Evolutionary conservation across 1,140 invertebrate species (phyloP).

Genomic region (Dolichoris vasculosae): DNA sequence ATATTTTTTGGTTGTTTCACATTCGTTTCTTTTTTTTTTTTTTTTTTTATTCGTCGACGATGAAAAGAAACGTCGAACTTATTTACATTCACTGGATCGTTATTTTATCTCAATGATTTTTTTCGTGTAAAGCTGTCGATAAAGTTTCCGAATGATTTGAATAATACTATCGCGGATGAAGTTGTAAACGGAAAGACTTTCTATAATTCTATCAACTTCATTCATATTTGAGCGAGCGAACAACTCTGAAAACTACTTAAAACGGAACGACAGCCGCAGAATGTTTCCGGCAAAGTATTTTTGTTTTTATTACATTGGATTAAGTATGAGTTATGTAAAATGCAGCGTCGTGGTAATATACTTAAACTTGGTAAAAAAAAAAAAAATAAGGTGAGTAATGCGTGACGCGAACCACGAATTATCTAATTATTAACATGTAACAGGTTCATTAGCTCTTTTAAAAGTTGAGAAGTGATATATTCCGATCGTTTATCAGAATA

Average conservation of each 20-base stretch:
- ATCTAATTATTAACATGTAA: constrained; percentile 48
- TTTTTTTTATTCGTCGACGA: neutral
- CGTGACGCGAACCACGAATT: constrained; percentile 8
- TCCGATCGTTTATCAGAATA: constrained; percentile 7
- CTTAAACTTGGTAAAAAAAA: neutral
- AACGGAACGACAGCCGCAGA: constrained; percentile 6
- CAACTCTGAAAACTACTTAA: constrained; percentile 18
- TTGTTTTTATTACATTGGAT: constrained; percentile 14
- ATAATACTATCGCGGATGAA: constrained; percentile 26
- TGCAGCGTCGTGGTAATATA: neutral
- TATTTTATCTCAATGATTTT: constrained; percentile 15
- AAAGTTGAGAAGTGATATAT: constrained; percentile 7
- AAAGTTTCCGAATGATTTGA: constrained; percentile 20
- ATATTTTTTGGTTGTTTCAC: neutral
- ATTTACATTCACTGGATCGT: constrained; percentile 24
- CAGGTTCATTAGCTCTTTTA: constrained; percentile 31
- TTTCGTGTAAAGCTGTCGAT: constrained; percentile 3
- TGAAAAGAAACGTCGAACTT: constrained; percentile 29
- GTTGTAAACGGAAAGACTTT: constrained; percentile 38
- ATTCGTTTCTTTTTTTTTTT: neutral
- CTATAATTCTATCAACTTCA: constrained; percentile 25
- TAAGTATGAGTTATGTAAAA: constrained; percentile 39
- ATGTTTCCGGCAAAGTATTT: constrained; percentile 24
- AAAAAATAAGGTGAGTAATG: constrained; percentile 18
- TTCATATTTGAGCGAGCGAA: constrained; percentile 7